A percentile compares a stretch with the other conserved stretches of the same genome.
These are phyloP conservation scores for Hylomyscus alleni DNA, from an alignment of 2,797 vertebrate species.

Conservation along the genomic window DNA sequence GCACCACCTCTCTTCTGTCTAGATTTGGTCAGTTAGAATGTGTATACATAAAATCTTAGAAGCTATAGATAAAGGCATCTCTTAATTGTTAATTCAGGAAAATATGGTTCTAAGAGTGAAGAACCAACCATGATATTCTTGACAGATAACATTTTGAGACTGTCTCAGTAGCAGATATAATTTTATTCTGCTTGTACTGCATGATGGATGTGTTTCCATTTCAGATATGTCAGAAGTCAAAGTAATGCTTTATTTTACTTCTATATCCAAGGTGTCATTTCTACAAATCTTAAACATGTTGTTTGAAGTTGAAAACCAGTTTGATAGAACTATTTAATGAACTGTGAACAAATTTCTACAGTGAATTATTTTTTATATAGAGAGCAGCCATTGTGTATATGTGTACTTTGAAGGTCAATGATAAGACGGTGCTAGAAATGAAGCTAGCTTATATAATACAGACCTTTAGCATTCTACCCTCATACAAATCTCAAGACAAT, in stretches of 20 bases:
- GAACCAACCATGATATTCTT: background rate
- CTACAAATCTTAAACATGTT: conserved; percentile 72
- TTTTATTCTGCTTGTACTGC: conserved; percentile 63
- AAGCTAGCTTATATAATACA: conserved; percentile 64
- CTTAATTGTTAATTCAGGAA: background rate
- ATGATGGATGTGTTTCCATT: conserved; percentile 77
- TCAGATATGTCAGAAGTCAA: conserved; percentile 73
- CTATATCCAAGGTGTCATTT: conserved; percentile 83
- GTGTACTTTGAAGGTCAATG: conserved; percentile 42
- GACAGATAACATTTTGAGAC: conserved; percentile 9
- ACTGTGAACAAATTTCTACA: conserved; percentile 54
- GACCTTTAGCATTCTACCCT: background rate
- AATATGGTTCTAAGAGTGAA: background rate
- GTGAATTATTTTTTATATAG: conserved; percentile 47
- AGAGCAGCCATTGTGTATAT: conserved; percentile 63
- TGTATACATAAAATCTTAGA: background rate
- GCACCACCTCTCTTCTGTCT: background rate
- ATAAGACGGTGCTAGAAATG: conserved; percentile 65
- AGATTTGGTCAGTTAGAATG: background rate
- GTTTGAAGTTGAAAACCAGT: conserved; percentile 72
- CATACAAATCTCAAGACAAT: background rate
- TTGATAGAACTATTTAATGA: conserved; percentile 80
- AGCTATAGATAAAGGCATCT: background rate
- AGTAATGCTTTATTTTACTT: conserved; percentile 80
- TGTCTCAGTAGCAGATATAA: conserved; percentile 56